These are phyloP conservation scores for Drosophila limbata DNA, from an alignment of 2,888 invertebrate species.

Conservation along the genomic window DNA sequence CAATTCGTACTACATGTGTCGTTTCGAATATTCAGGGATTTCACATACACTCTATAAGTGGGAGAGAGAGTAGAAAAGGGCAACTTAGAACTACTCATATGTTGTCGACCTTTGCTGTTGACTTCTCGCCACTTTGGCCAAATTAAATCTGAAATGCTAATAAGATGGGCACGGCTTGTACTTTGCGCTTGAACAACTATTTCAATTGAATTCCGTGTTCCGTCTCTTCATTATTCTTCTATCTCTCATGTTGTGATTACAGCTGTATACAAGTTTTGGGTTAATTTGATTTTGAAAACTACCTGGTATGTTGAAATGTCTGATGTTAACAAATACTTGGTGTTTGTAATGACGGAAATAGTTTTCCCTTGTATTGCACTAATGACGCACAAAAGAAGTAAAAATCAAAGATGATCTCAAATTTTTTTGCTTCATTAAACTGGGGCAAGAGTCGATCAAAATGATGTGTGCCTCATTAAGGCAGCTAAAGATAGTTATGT, in stretches of 20 bases:
- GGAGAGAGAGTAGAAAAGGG: neutral
- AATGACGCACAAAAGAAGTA: conserved; percentile 6
- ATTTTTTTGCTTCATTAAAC: conserved; percentile 24
- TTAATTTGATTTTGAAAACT: conserved; percentile 10
- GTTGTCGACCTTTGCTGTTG: conserved; percentile 55
- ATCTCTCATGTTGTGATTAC: conserved; percentile 14
- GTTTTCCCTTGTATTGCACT: conserved; percentile 30
- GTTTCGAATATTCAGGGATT: conserved; percentile 30
- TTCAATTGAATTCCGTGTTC: conserved; percentile 52
- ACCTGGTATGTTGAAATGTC: conserved; percentile 5
- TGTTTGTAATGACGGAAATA: conserved; percentile 35
- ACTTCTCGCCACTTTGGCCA: conserved; percentile 70
- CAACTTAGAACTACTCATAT: conserved; percentile 8
- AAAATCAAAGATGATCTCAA: conserved; percentile 6
- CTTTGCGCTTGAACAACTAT: conserved; percentile 57
- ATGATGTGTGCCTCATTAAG: conserved; percentile 26
- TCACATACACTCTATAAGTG: conserved; percentile 25
- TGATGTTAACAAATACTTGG: conserved; percentile 17
- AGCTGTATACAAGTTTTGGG: conserved; percentile 21
- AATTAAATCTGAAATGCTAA: conserved; percentile 80
- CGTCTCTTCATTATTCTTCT: conserved; percentile 4
- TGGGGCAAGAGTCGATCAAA: conserved; percentile 29
- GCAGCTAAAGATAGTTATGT: neutral
- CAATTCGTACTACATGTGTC: conserved; percentile 60
- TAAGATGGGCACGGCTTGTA: conserved; percentile 49